Evolutionary conservation across 2,797 vertebrate species (phyloP).

Genomic region (Pangasius macronema): DNA sequence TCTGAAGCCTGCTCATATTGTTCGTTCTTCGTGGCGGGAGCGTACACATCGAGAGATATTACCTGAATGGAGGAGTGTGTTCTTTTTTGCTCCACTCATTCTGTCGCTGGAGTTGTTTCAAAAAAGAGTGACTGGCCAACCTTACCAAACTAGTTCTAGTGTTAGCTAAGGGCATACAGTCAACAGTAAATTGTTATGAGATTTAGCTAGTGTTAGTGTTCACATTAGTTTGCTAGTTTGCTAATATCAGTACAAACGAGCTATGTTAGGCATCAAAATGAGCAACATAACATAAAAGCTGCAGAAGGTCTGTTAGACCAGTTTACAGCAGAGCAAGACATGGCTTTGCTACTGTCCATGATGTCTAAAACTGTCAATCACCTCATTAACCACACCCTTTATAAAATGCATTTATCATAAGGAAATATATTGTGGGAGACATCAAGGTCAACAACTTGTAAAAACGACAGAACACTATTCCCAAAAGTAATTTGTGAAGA

Average conservation of each 20-base stretch:
- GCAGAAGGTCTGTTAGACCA: not conserved
- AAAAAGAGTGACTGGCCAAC: not conserved
- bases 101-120: not conserved
- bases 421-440: not conserved
- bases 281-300: not conserved
- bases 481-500: not conserved
- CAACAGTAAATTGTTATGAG: not conserved
- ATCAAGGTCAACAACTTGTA: not conserved
- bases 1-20: not conserved
- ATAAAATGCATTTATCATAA: not conserved
- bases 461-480: not conserved
- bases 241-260: no score
- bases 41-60: not conserved
- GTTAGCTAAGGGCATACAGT: not conserved
- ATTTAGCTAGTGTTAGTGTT: not conserved
- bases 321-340: not conserved
- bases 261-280: no score
- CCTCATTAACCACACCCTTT: not conserved
- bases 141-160: not conserved
- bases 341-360: not conserved
- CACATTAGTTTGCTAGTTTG: no score
- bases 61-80: not conserved
- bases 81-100: not conserved
- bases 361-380: not conserved
- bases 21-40: not conserved